Conservation (phyloP, 2,113 vertebrate genomes). For the Neoarius graeffei region DNA sequence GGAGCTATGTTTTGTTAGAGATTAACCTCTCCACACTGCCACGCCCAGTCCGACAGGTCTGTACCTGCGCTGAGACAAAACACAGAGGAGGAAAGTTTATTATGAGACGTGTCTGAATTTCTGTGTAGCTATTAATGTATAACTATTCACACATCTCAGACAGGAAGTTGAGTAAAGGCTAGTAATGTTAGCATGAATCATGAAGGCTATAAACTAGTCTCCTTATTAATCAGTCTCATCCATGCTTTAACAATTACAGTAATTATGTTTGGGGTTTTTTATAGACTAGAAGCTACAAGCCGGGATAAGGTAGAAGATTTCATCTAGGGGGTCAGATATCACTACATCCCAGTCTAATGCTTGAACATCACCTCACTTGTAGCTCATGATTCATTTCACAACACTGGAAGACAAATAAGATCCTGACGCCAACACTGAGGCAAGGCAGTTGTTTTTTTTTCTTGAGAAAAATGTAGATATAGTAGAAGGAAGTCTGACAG, state of each 20-base stretch:
- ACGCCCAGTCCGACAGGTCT: conserved; percentile 24
- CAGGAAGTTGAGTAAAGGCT: conserved; percentile 3
- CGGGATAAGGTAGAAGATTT: neutral
- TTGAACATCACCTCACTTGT: too few relatives aligned
- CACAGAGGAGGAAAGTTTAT: neutral
- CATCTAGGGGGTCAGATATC: too few relatives aligned
- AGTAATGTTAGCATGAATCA: neutral
- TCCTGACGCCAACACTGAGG: too few relatives aligned
- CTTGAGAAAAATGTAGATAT: too few relatives aligned
- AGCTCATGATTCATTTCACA: too few relatives aligned
- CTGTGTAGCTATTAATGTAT: conserved; percentile 16
- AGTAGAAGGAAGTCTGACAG: too few relatives aligned
- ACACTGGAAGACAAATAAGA: too few relatives aligned
- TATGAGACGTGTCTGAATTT: neutral
- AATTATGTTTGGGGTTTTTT: neutral
- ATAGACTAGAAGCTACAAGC: neutral
- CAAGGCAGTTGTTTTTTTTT: too few relatives aligned
- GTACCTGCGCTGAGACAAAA: neutral
- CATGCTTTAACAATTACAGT: neutral
- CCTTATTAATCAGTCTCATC: neutral
- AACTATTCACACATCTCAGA: conserved; percentile 4
- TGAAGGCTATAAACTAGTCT: neutral
- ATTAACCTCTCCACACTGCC: neutral
- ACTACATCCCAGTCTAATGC: too few relatives aligned
- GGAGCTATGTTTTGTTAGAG: neutral